These are phyloP conservation scores for Scolopax rusticola DNA, from an alignment of 2,797 vertebrate species.

Conservation along the genomic window DNA sequence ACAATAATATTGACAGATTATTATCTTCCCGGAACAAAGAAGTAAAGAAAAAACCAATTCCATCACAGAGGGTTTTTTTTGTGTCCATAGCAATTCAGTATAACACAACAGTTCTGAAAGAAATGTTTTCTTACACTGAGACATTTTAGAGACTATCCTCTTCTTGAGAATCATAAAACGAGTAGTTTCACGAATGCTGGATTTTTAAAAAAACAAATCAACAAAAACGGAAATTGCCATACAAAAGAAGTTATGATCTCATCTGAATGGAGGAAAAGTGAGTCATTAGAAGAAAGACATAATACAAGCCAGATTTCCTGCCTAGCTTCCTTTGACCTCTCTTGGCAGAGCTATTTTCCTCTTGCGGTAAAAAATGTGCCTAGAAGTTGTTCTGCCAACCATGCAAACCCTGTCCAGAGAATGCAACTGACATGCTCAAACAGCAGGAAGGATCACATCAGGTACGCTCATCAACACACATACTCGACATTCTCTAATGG, in stretches of 20 bases:
- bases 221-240: neutral
- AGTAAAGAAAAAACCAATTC: neutral
- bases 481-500: neutral
- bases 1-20: neutral
- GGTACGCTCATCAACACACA: neutral
- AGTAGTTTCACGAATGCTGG: neutral
- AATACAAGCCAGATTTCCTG: constrained; percentile 42
- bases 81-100: neutral
- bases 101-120: neutral
- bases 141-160: neutral
- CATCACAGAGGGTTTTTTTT: neutral
- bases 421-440: neutral
- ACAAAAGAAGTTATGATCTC: constrained; percentile 26
- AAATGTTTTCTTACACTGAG: neutral
- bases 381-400: neutral
- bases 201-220: neutral
- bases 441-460: neutral
- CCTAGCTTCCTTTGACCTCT: constrained; percentile 26
- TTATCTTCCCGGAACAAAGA: constrained; percentile 16
- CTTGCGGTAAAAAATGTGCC: neutral
- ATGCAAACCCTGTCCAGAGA: neutral
- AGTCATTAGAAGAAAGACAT: constrained; percentile 44
- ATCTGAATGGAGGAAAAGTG: constrained; percentile 16
- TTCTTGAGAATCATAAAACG: neutral
- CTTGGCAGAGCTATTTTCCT: constrained; percentile 16